Base-by-base conservation (phyloP, 64 coral and sea anemone genomes). In the Montipora foliosa region DNA sequence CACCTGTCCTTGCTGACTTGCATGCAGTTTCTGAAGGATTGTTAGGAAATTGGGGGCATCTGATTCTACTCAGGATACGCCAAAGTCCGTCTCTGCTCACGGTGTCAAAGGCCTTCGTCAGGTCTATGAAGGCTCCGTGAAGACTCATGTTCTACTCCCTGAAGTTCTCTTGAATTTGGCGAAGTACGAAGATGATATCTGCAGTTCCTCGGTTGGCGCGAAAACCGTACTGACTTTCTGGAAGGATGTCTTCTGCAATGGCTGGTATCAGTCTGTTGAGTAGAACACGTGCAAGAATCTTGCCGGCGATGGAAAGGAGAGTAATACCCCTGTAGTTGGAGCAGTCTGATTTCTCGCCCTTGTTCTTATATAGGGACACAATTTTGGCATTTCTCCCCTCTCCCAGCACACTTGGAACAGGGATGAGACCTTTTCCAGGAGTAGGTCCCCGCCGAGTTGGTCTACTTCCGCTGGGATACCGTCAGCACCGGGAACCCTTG, bases 281-380 rank as follows among this genome's bases (percentile, higher is more conserved):
- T 6, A 24, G 25, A 6, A 89, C 19, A 2, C 71, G 3, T 4
- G 69, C 70, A 8, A 89, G 49, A 9, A 89, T 58, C 24, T 75
- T 89, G 0, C 87, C 87, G 5, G 87, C 73, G 25, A 44, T 76
- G 13, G 71, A 89, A 2, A 86, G 25, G 8, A 86, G 24, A 1
- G 82, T 45, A 6, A 93, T 14, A 8, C 25, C 74, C 44, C 74
- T 44, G 22, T 76, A 76, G 74, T 4, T 76, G 6, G 74, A 76
- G 74, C 74, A 76, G 74, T 44, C 74, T 13, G 74, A 76, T 14
- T 44, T 76, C 7, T 76, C 9, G 0, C 25, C 37, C 45, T 48
- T 76, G 24, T 76, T 76, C 25, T 76, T 25, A 25, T 44, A 76
- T 12, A 76, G 74, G 74, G 1, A 76, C 25, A 76, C 74, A 46